A percentile compares a stretch with the other conserved stretches of the same genome.
Evolutionary conservation across 2,888 invertebrate genomes (phyloP).

Genomic region (Patella ulyssiponensis): DNA sequence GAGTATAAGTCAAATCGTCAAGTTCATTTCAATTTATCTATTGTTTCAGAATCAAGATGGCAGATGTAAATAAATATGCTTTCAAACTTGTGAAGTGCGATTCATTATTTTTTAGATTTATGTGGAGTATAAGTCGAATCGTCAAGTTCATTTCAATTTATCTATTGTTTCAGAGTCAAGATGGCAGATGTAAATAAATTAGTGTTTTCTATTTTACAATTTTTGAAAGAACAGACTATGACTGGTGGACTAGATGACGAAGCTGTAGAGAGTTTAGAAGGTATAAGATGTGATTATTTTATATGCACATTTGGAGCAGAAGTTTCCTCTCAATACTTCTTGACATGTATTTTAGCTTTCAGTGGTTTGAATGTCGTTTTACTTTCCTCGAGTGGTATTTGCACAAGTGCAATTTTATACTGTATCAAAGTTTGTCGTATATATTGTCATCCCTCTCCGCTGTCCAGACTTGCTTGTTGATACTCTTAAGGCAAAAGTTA

Average conservation of each 20-base stretch:
- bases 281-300: conserved; percentile 46
- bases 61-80: conserved; percentile 65
- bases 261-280: conserved; percentile 84
- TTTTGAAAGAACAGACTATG: conserved; percentile 73
- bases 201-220: conserved; percentile 74
- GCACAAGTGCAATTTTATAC: no score
- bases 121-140: no score
- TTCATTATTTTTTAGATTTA: no score
- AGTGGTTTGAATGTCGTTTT: not conserved
- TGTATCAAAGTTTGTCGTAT: no score
- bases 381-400: not conserved
- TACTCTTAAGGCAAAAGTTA: no score
- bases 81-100: no score
- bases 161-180: not conserved
- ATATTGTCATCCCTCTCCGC: no score
- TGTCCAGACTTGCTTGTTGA: no score
- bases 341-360: no score
- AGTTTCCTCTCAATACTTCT: no score
- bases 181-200: conserved; percentile 69
- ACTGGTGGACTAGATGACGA: conserved; percentile 71
- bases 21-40: not conserved
- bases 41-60: conserved; percentile 43
- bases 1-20: no score
- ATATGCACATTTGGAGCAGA: not conserved
- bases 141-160: not conserved